A percentile compares a stretch with the other conserved stretches of the same genome.
Evolutionary conservation across 2,888 invertebrate genomes (phyloP).

Genomic region (Chirona hameri): DNA sequence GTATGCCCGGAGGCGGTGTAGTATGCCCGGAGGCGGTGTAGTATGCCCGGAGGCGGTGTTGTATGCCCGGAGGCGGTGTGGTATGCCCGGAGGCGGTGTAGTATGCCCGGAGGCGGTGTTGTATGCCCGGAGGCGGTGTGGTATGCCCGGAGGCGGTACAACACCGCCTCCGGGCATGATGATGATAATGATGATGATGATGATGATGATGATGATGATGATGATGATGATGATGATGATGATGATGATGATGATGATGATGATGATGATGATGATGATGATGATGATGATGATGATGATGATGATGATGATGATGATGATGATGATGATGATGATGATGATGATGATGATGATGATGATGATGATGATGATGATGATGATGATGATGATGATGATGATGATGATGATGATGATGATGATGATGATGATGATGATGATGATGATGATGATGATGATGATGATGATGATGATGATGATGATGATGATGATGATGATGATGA

Average conservation of each 20-base stretch:
- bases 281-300: constrained; percentile 22
- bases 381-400: constrained; percentile 22
- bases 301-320: constrained; percentile 22
- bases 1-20: too few relatives aligned
- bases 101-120: too few relatives aligned
- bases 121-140: too few relatives aligned
- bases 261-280: constrained; percentile 22
- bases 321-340: constrained; percentile 22
- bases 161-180: too few relatives aligned
- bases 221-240: constrained; percentile 22
- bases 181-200: constrained; percentile 22
- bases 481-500: constrained; percentile 22
- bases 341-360: constrained; percentile 22
- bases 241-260: constrained; percentile 22
- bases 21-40: too few relatives aligned
- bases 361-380: constrained; percentile 22
- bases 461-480: constrained; percentile 22
- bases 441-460: constrained; percentile 22
- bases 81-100: too few relatives aligned
- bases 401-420: constrained; percentile 22
- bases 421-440: constrained; percentile 22
- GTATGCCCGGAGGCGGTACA: too few relatives aligned
- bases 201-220: constrained; percentile 22
- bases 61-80: too few relatives aligned
- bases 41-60: too few relatives aligned